Conservation (phyloP, 2,113 vertebrate species). For the Takifugu flavidus region DNA sequence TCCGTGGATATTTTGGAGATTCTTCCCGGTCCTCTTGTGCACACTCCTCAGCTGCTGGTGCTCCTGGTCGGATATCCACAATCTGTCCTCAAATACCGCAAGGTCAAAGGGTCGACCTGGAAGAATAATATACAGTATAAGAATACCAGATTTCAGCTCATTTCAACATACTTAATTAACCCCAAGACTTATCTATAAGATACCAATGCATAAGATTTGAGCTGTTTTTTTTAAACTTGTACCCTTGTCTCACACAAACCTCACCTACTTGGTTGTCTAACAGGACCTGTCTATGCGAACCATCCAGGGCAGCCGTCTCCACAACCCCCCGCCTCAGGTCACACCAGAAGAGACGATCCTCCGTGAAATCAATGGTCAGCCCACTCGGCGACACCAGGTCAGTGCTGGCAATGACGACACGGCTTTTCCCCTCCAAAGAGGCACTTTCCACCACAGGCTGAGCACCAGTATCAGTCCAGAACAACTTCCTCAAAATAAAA, state of each 20-base stretch:
- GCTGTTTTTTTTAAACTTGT: background rate
- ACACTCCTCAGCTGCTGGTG: conserved; percentile 77
- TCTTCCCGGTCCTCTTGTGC: conserved; percentile 82
- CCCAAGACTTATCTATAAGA: too few relatives aligned
- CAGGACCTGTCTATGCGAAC: conserved; percentile 81
- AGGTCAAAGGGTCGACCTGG: conserved; percentile 84
- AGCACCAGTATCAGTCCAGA: conserved; percentile 87
- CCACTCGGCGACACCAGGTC: conserved; percentile 83
- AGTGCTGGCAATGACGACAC: conserved; percentile 70
- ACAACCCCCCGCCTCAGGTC: conserved; percentile 78
- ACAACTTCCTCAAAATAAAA: conserved; percentile 83
- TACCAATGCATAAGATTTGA: too few relatives aligned
- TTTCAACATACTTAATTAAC: background rate
- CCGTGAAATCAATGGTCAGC: conserved; percentile 82
- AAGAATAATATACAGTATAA: conserved; percentile 20
- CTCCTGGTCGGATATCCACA: conserved; percentile 88
- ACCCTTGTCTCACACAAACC: conserved; percentile 67
- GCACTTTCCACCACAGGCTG: conserved; percentile 80
- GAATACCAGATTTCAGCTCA: background rate
- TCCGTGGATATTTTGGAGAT: conserved; percentile 76
- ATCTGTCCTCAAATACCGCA: conserved; percentile 83
- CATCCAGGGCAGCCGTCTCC: conserved; percentile 84
- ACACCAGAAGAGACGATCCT: conserved; percentile 86
- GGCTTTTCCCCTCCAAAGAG: conserved; percentile 78
- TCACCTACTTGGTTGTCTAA: conserved; percentile 94